A percentile compares a stretch with the other conserved stretches of the same genome.
phyloP scores from a whole-genome alignment of 2,113 vertebrate genomes.

The Carollia perspicillata region DNA sequence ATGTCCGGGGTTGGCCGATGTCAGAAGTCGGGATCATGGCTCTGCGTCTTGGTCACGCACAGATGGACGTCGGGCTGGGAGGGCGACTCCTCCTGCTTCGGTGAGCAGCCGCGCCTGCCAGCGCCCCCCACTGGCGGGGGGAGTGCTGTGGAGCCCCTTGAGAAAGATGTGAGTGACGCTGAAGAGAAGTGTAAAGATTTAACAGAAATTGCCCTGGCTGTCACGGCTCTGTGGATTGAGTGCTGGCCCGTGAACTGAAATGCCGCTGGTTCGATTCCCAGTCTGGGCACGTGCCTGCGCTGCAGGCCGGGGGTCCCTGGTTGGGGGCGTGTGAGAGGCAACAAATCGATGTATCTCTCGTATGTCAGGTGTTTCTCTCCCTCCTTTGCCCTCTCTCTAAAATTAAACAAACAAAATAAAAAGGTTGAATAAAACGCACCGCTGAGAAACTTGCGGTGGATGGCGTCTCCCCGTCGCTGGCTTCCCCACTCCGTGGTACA shows the following conservation, averaged over 20 bases:
- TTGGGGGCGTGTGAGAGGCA: too few relatives aligned
- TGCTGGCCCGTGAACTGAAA: too few relatives aligned
- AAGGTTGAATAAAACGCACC: constrained; percentile 87
- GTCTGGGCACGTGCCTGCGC: too few relatives aligned
- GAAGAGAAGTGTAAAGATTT: constrained; percentile 80
- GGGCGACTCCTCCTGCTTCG: neutral
- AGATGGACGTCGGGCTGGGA: neutral
- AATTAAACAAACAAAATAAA: neutral
- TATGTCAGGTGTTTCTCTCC: too few relatives aligned
- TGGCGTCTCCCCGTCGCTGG: constrained; percentile 84
- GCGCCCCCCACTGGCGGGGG: neutral
- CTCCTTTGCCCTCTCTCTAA: too few relatives aligned
- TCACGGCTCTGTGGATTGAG: too few relatives aligned
- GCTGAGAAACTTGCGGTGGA: constrained; percentile 87
- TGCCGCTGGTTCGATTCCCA: too few relatives aligned
- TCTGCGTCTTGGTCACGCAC: neutral
- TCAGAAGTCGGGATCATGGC: neutral
- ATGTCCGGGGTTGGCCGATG: neutral
- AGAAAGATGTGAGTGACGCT: constrained; percentile 62
- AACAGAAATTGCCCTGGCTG: constrained; percentile 71
- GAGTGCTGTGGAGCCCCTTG: neutral
- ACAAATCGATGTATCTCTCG: too few relatives aligned
- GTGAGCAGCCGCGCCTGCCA: neutral
- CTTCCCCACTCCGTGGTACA: constrained; percentile 91
- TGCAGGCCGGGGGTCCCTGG: too few relatives aligned